Base-by-base conservation (phyloP, 2,113 vertebrate genomes). In the Menura novaehollandiae region DNA sequence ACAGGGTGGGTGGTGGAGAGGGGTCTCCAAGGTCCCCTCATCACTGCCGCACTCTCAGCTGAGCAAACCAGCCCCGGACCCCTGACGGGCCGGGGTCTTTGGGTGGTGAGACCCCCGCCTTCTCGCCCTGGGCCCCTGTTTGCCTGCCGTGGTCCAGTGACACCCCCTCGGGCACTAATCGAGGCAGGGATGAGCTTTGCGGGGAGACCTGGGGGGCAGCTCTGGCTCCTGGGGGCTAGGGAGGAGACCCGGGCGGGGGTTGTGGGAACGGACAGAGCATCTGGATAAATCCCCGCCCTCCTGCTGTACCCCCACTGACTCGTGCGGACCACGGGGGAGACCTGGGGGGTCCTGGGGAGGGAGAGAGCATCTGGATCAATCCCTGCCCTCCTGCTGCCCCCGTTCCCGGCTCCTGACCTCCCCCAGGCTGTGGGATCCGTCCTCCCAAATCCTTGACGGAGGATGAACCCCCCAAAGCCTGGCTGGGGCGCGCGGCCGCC, bases 151-250 rank as follows among this genome's bases (percentile, higher is more conserved):
- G 15, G 7, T 4, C 28, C 23, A 12, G 59, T 19, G 82, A 26
- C 7, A 2, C 39, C 55, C 24, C 3, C 13, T 1, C 1, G n/a
- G 39, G 56, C 44, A 3, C 13, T 8, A 5, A 47, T 4, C 2
- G 2, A n/a, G 28, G 37, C 24, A 19, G 27, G 1, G 6, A 32
- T 7, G 18, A 1, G 28, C 4, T 30, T 1, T 9, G 28, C 3
- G 8, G n/a, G 26, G 24, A 27, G 39, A 20, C n/a, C 24, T 20
- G 27, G 32, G 13, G 43, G 64, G 32, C 32, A 33, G 58, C 15
- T 76, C 28, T 55, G 66, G 51, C 6, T 76, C 27, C 14, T 27
- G 63, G 33, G 74, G 35, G 20, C 22, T 6, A 16, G 32, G 5
- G 43, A 10, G 12, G 39, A 30, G 7, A 35, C 4, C 15, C 24